A percentile compares a stretch with the other conserved stretches of the same genome.
Conservation (phyloP, 2,888 invertebrate genomes). For the Watsonalla cultraria region DNA sequence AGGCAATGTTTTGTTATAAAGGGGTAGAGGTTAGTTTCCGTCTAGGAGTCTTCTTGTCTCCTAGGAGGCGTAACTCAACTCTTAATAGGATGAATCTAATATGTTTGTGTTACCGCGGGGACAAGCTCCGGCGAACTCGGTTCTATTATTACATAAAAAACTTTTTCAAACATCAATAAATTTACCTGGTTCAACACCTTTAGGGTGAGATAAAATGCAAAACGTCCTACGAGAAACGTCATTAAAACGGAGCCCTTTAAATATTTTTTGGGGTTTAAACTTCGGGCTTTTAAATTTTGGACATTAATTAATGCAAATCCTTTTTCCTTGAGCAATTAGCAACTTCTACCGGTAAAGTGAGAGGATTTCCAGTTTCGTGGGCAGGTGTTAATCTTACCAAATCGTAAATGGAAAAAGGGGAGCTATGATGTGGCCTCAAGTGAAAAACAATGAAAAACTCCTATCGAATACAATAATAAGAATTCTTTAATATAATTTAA, state of each 20-base stretch:
- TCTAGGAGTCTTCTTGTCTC: no score
- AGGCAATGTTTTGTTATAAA: no score
- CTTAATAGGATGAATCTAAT: background rate
- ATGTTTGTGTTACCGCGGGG: background rate
- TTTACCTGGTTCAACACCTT: background rate
- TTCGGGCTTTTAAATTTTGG: conserved; percentile 22
- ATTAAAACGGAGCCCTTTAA: background rate
- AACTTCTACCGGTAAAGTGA: conserved; percentile 5
- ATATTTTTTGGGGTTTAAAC: conserved; percentile 8
- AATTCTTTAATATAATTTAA: no score
- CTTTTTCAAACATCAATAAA: background rate
- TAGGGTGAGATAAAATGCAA: background rate
- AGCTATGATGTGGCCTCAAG: no score
- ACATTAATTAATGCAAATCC: conserved; percentile 27
- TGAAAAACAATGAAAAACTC: no score
- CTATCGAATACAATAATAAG: no score
- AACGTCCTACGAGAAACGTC: background rate
- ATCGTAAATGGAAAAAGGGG: no score
- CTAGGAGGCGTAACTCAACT: background rate
- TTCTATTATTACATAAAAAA: background rate
- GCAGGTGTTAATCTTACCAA: no score
- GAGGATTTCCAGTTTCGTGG: background rate
- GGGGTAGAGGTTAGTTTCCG: background rate
- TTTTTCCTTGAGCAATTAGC: conserved; percentile 31
- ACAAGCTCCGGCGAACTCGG: background rate